phyloP scores from a whole-genome alignment of 2,797 vertebrate genomes.

The Todus mexicanus region DNA sequence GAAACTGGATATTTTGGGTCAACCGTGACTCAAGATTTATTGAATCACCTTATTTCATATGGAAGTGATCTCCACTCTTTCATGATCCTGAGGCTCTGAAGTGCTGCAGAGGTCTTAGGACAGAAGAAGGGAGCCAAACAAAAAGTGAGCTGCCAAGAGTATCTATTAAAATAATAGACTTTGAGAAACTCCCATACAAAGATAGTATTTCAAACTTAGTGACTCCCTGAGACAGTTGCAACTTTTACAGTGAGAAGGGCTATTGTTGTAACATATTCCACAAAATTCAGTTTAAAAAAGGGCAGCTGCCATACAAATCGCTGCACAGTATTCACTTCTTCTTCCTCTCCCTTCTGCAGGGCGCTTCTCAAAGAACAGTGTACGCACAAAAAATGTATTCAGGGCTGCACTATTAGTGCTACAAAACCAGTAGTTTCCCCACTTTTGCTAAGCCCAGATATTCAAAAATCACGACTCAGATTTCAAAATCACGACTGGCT shows the following conservation, averaged over 20 bases:
- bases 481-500: neutral
- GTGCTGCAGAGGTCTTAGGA: neutral
- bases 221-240: neutral
- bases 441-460: neutral
- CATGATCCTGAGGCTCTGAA: neutral
- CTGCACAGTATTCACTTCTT: neutral
- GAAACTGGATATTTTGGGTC: neutral
- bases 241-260: neutral
- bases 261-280: neutral
- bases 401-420: neutral
- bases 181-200: neutral
- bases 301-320: neutral
- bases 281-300: neutral
- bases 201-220: neutral
- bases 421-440: neutral
- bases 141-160: neutral
- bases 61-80: neutral
- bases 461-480: neutral
- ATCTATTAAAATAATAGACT: neutral
- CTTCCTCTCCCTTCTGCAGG: neutral
- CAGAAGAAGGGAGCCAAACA: neutral
- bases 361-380: neutral
- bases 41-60: neutral
- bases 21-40: neutral
- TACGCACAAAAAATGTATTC: neutral